These are phyloP conservation scores for Rhabdomys dilectus DNA, from an alignment of 2,113 vertebrate genomes.

Conservation along the genomic window DNA sequence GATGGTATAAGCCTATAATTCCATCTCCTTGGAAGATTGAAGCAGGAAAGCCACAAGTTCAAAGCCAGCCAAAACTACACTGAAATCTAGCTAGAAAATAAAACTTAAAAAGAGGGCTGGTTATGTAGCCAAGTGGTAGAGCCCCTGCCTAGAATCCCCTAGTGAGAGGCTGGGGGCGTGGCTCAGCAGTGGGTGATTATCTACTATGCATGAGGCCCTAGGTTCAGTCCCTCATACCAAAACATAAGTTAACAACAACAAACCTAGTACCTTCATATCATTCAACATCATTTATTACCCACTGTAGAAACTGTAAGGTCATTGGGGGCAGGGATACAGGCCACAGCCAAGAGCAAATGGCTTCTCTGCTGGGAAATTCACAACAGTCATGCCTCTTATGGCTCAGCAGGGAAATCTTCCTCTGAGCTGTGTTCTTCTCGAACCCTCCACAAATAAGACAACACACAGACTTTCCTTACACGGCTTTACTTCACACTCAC, in stretches of 20 bases:
- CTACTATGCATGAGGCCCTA: background rate
- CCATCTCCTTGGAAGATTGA: background rate
- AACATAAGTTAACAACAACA: background rate
- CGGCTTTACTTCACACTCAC: conserved; percentile 54
- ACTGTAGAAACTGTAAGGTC: background rate
- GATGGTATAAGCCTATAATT: background rate
- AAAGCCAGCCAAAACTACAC: background rate
- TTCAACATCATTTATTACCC: background rate
- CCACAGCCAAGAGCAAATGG: background rate
- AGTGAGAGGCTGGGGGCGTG: too few relatives aligned
- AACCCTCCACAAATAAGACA: background rate
- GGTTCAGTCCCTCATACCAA: background rate
- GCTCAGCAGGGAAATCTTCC: background rate
- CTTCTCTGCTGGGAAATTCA: background rate
- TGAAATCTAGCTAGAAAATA: background rate
- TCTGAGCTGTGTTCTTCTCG: too few relatives aligned
- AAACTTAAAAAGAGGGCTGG: background rate
- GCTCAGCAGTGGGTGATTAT: background rate
- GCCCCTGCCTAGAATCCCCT: background rate
- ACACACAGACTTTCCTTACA: background rate
- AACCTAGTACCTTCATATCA: background rate
- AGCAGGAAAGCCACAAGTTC: background rate
- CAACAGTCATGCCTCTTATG: background rate
- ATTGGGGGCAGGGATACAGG: background rate
- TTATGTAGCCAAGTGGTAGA: background rate